These are phyloP conservation scores for Glyptemys insculpta DNA, from an alignment of 2,797 vertebrate species.

Conservation along the genomic window DNA sequence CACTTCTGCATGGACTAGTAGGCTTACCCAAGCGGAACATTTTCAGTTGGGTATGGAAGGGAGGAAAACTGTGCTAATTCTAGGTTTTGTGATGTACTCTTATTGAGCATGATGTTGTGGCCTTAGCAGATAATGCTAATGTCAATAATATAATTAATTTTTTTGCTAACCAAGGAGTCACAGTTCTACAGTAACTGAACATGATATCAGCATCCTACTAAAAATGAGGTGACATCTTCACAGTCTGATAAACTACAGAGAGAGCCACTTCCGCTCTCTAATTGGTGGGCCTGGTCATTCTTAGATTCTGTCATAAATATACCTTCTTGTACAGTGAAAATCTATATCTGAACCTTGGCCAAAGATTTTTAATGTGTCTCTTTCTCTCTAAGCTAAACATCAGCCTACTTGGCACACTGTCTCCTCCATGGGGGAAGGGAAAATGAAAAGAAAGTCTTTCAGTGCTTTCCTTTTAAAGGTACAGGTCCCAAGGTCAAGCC, in stretches of 20 bases:
- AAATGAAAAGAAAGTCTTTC: not conserved
- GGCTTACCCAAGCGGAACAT: slow-evolving; percentile 41
- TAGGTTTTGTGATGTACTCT: slow-evolving; percentile 71
- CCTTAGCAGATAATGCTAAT: slow-evolving; percentile 51
- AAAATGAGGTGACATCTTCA: slow-evolving; percentile 64
- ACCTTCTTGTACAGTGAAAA: slow-evolving; percentile 28
- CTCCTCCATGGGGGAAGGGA: not conserved
- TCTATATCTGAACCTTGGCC: not conserved
- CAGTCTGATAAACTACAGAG: slow-evolving; percentile 44
- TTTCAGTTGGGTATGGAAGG: slow-evolving; percentile 53
- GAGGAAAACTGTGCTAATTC: slow-evolving; percentile 71
- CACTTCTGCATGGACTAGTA: slow-evolving; percentile 64
- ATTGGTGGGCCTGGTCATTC: slow-evolving; percentile 44
- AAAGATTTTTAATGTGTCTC: slow-evolving; percentile 2
- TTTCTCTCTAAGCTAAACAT: not conserved
- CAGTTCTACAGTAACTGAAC: slow-evolving; percentile 55
- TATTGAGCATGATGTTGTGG: slow-evolving; percentile 71
- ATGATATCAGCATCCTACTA: slow-evolving; percentile 66
- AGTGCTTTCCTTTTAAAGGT: not conserved
- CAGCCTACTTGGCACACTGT: not conserved
- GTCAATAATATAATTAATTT: slow-evolving; percentile 77
- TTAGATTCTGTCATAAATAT: slow-evolving; percentile 46
- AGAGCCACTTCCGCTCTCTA: not conserved
- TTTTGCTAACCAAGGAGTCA: slow-evolving; percentile 67
- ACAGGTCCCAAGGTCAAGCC: not conserved